Base-by-base conservation (phyloP, 2,888 invertebrate species). In the Caenorhabditis macrosperma region DNA sequence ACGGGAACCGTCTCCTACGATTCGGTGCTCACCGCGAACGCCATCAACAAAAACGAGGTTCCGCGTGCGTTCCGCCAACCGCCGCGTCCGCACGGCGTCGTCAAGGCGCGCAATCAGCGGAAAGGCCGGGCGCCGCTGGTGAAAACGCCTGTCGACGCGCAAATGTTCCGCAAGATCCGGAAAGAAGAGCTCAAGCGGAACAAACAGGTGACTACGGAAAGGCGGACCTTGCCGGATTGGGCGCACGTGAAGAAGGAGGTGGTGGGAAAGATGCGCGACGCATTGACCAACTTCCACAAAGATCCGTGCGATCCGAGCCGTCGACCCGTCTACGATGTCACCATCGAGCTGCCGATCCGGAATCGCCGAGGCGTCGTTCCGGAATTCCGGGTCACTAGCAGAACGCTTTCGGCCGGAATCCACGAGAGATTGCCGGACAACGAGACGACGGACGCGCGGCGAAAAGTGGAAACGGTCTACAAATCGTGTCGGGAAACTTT, bases 1-100 rank as follows among this genome's bases (percentile, higher is more conserved):
- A 55, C 61, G 15, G 71, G 71, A 20, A 71, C 71, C 1, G 71
- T 71, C 26, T 71, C 71, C 24, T 71, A 71, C 26, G 71, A 71
- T 35, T 71, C 71, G 12, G n/a, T 71, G 6, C 41, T n/a, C 12
- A 44, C 71, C 28, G 33, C 55, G 9, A 46, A 33, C 48, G 46
- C 33, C 41, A 41, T 46, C 17, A 9, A 26, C 20, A 30, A 57
- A 38, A 38, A 3, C 52, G 38, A 52, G 10, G 22, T 55, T 46
- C 46, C 52, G 52, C 59, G 68, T 35, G 12, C 24, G 5, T 17
- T 44, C 33, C 57, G 48, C 12, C 68, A 57, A 26, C 57, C 48
- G 7, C 68, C 68, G n/a, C 68, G 41, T 44, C 68, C 68, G 0
- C 68, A 46, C 59, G 48, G 59, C 17, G 33, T 48, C 7, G 57